Base-by-base conservation (phyloP, 2,888 invertebrate genomes). In the Nymphalis urticae region DNA sequence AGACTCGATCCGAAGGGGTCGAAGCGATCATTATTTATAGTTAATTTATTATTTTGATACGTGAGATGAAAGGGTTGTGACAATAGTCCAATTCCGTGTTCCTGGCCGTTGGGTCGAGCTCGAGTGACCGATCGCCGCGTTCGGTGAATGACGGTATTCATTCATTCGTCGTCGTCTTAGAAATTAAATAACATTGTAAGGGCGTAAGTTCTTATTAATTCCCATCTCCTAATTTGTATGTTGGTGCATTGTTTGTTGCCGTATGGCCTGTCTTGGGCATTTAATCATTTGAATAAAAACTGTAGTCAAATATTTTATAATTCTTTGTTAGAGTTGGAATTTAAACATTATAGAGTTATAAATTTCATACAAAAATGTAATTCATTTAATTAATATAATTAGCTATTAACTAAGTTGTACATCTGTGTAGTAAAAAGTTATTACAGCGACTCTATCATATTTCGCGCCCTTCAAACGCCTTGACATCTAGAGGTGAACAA, bases 11-110 rank as follows among this genome's bases (percentile, higher is more conserved):
- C 80, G 75, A 79, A 77, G 81, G 77, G 77, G 80, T 80, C 77
- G 77, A 73, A 75, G 75, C 76, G 75, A 73, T 82, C 85, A 90
- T 89, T 88, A 90, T 90, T 90, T 90, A 89, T 88, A 88, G 82
- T 89, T 89, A 90, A 90, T 91, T 90, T 89, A 90, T 90, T 91
- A 92, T 91, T 91, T 90, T 89, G 90, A 92, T 91, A 90, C 85
- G 85, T 76, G 85, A 84, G 88, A 87, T 88, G 87, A 90, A 89
- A 89, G 91, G 91, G 90, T 88, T 83, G 75, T 58, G 78, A 87
- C 86, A 87, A 88, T 85, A 75, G 80, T 74, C 76, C 79, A 80
- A 86, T 89, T 89, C 90, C 89, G 88, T 84, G 85, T 89, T 85
- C 81, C 80, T 79, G 82, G 80, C 88, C 85, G 88, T 86, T 87